Evolutionary conservation across 2,797 vertebrate genomes (phyloP).

Genomic region (Cyprinodon diabolis): DNA sequence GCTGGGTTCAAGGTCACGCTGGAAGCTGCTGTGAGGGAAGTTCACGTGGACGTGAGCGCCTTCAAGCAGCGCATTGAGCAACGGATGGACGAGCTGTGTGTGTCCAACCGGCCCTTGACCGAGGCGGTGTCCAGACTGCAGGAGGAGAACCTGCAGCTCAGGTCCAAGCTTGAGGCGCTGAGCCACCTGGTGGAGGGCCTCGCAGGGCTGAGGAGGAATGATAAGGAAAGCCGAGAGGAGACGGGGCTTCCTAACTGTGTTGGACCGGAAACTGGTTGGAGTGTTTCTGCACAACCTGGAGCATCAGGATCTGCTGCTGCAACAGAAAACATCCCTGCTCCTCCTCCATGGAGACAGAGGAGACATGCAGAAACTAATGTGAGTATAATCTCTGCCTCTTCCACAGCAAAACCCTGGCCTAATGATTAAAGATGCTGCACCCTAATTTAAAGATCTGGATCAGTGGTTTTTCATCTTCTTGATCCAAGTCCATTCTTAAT

Average conservation of each 20-base stretch:
- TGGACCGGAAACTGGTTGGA: constrained; percentile 25
- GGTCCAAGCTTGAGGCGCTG: constrained; percentile 84
- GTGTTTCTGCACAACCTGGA: constrained; percentile 2
- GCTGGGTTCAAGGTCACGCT: constrained; percentile 82
- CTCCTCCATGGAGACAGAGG: constrained; percentile 64
- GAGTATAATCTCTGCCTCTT: constrained; percentile 41
- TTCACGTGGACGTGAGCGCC: constrained; percentile 86
- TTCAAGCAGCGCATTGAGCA: constrained; percentile 88
- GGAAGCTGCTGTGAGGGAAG: constrained; percentile 84
- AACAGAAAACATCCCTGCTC: constrained; percentile 3
- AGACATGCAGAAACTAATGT: constrained; percentile 61
- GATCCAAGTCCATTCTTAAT: too few species aligned
- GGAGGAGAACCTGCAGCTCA: constrained; percentile 88
- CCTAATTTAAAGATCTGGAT: too few species aligned
- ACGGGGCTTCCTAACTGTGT: constrained; percentile 1
- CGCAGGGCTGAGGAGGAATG: constrained; percentile 30
- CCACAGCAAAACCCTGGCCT: too few species aligned
- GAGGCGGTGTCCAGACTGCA: constrained; percentile 85
- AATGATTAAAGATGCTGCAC: too few species aligned
- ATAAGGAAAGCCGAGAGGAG: neutral
- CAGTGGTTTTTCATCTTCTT: too few species aligned
- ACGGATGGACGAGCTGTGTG: constrained; percentile 84
- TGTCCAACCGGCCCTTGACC: constrained; percentile 81
- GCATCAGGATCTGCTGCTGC: constrained; percentile 8
- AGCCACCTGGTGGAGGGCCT: constrained; percentile 85